These are phyloP conservation scores for Dunckerocampus dactyliophorus DNA, from an alignment of 2,113 vertebrate species.

Conservation along the genomic window DNA sequence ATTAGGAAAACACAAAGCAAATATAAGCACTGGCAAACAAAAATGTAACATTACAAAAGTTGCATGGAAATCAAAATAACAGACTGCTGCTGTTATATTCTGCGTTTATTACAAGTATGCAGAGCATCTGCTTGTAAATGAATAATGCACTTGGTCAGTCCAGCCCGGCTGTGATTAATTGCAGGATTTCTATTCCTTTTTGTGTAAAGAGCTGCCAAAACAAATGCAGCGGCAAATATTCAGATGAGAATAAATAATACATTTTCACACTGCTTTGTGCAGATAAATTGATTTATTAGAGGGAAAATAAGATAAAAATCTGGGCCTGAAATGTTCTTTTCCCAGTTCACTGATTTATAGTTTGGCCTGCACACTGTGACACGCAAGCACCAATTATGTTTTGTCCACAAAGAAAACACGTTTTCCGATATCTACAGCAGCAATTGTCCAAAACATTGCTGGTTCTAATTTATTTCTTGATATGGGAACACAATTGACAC, in stretches of 20 bases:
- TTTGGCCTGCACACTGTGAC: not conserved
- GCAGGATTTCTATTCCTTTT: not conserved
- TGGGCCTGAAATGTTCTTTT: not conserved
- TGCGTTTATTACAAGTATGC: not conserved
- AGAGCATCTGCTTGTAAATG: not conserved
- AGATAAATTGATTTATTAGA: not conserved
- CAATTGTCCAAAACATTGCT: no score
- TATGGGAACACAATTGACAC: no score
- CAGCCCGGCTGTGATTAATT: conserved; percentile 1
- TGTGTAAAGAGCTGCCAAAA: conserved; percentile 1
- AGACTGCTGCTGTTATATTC: not conserved
- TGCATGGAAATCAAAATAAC: not conserved
- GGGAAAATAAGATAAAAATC: not conserved
- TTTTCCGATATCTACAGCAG: not conserved
- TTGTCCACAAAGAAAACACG: not conserved
- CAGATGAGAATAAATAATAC: not conserved
- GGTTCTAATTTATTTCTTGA: no score
- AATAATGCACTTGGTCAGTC: not conserved
- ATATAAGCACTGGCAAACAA: not conserved
- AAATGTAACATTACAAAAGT: not conserved
- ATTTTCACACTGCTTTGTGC: not conserved
- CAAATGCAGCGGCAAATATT: conserved; percentile 1
- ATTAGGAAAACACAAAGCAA: conserved; percentile 17
- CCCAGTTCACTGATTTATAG: not conserved
- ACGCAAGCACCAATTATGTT: not conserved